Evolutionary conservation across 1,140 invertebrate species (phyloP).

Genomic region (Campoletis sonorensis): DNA sequence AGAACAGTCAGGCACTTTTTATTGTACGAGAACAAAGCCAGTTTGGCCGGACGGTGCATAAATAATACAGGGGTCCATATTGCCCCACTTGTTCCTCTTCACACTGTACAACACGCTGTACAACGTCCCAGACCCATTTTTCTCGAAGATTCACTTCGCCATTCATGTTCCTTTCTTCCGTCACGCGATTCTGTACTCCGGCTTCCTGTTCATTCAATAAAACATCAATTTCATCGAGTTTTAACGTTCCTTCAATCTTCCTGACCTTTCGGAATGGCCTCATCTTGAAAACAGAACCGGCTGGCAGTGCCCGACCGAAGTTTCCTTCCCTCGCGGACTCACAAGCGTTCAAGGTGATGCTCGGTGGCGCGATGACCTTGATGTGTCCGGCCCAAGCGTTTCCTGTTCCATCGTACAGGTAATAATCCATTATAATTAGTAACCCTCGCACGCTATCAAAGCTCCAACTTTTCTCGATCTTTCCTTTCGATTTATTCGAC

Average conservation of each 20-base stretch:
- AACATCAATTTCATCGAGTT: slow-evolving; percentile 3
- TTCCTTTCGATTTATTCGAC: not conserved
- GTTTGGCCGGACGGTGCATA: no score
- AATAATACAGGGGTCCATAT: no score
- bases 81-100: no score
- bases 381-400: slow-evolving; percentile 82
- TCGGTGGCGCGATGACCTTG: slow-evolving; percentile 74
- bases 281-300: slow-evolving; percentile 66
- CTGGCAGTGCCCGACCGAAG: slow-evolving; percentile 74
- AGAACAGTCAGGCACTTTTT: no score
- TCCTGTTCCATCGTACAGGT: slow-evolving; percentile 82
- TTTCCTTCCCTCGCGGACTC: slow-evolving; percentile 72
- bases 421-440: slow-evolving; percentile 55
- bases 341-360: slow-evolving; percentile 70
- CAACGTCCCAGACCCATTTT: no score
- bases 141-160: not conserved
- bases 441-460: not conserved
- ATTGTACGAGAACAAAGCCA: no score
- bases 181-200: not conserved
- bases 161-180: not conserved
- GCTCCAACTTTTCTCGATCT: not conserved
- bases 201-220: slow-evolving; percentile 22
- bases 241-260: slow-evolving; percentile 20
- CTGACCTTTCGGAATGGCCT: not conserved
- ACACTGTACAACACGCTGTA: no score